A percentile compares a stretch with the other conserved stretches of the same genome.
Conservation (phyloP, 1,140 invertebrate species). For the Sycophila sp. region DNA sequence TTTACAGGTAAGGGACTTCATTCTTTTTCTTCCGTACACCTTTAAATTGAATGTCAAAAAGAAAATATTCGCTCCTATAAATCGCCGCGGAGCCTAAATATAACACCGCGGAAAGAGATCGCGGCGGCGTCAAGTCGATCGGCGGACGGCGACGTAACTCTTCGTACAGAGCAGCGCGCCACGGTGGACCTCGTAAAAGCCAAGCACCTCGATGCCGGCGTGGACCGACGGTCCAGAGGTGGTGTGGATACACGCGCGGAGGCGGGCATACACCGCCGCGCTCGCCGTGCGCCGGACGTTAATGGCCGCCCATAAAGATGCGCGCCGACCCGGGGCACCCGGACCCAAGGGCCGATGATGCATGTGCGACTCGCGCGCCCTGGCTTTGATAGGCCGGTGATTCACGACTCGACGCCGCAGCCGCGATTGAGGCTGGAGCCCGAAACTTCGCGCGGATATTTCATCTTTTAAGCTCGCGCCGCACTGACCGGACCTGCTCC, state of each 20-base stretch:
- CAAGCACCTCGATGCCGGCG: neutral
- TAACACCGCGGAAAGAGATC: too few relatives aligned
- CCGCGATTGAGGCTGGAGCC: neutral
- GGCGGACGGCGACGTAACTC: too few relatives aligned
- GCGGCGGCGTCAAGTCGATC: too few relatives aligned
- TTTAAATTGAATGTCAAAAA: too few relatives aligned
- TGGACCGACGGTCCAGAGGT: neutral
- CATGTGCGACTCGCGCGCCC: conserved; percentile 1
- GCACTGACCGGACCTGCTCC: too few relatives aligned
- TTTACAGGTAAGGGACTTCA: too few relatives aligned
- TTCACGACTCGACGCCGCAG: neutral
- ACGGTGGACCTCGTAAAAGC: neutral
- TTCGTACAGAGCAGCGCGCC: too few relatives aligned
- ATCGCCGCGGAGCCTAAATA: too few relatives aligned
- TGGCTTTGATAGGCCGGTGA: conserved; percentile 18
- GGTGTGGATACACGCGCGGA: neutral
- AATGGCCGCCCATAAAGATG: conserved; percentile 49
- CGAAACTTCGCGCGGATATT: too few relatives aligned
- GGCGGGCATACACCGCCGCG: neutral
- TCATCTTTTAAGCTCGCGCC: too few relatives aligned
- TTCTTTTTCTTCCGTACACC: too few relatives aligned
- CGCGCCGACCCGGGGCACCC: neutral
- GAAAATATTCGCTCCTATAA: too few relatives aligned
- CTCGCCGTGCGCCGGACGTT: conserved; percentile 43
- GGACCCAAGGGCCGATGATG: conserved; percentile 25